Evolutionary conservation across 2,113 vertebrate species (phyloP).

Genomic region (Catharus minimus): DNA sequence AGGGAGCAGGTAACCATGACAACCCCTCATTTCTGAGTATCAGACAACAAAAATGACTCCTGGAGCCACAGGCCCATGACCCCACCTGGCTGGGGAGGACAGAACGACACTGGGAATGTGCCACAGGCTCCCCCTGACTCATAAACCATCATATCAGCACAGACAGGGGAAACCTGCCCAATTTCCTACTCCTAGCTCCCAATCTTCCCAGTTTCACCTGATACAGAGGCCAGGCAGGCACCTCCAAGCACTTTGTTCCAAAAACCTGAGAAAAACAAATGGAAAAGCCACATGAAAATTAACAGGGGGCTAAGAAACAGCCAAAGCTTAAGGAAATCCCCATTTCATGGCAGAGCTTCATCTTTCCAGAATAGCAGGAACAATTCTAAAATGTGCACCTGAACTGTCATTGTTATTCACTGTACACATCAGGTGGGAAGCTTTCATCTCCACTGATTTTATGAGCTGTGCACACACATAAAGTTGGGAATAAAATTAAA

Average conservation of each 20-base stretch:
- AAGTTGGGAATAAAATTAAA: neutral
- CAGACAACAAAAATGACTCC: neutral
- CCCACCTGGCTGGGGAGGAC: neutral
- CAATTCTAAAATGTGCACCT: accelerated
- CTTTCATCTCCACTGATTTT: neutral
- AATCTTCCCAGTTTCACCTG: neutral
- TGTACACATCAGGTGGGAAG: neutral
- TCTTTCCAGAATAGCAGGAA: neutral
- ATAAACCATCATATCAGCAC: accelerated
- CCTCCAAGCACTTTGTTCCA: neutral
- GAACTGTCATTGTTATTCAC: neutral
- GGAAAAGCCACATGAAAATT: accelerated
- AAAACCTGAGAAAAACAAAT: neutral
- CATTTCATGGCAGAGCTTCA: neutral
- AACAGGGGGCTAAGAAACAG: neutral
- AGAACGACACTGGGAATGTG: accelerated
- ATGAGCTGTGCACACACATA: neutral
- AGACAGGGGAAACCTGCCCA: neutral
- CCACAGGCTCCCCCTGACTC: neutral
- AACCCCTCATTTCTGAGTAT: neutral
- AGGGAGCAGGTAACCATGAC: constrained; percentile 36
- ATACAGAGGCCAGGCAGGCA: neutral
- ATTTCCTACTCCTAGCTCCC: accelerated
- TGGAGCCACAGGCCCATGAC: neutral
- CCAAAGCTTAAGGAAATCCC: neutral